A percentile compares a stretch with the other conserved stretches of the same genome.
These are phyloP conservation scores for Ostrea denselamellosa DNA, from an alignment of 1,140 invertebrate species.

Conservation along the genomic window DNA sequence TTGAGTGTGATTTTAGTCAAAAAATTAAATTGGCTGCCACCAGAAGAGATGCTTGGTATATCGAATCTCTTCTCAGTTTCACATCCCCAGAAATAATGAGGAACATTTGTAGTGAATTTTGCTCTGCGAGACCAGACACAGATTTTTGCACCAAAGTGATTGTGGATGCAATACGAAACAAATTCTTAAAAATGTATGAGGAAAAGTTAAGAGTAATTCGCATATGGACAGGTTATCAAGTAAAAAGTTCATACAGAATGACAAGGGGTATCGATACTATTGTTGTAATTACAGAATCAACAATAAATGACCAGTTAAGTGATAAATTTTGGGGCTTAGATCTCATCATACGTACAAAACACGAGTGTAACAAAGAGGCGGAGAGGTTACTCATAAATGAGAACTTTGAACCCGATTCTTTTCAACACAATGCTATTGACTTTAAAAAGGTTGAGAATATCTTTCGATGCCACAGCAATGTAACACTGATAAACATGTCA, in stretches of 20 bases:
- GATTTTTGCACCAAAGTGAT: no score
- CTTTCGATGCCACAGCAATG: background rate
- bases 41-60: no score
- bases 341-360: background rate
- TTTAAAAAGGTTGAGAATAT: no score
- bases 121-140: no score
- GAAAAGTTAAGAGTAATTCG: background rate
- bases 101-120: no score
- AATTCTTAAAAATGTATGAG: background rate
- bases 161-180: no score
- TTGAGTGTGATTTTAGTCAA: no score
- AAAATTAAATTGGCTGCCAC: no score
- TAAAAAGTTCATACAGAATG: background rate
- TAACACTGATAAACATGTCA: background rate
- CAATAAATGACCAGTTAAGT: background rate
- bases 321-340: background rate
- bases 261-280: background rate
- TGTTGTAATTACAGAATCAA: background rate
- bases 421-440: no score
- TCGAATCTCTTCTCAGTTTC: no score
- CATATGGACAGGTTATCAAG: background rate
- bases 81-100: no score
- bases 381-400: background rate
- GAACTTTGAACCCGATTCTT: no score
- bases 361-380: background rate